Evolutionary conservation across 53 echinoderm and acorn worm genomes (phyloP), one percentile per base, ranked within the genome.

Genomic region (Holothuria leucospilota): DNA sequence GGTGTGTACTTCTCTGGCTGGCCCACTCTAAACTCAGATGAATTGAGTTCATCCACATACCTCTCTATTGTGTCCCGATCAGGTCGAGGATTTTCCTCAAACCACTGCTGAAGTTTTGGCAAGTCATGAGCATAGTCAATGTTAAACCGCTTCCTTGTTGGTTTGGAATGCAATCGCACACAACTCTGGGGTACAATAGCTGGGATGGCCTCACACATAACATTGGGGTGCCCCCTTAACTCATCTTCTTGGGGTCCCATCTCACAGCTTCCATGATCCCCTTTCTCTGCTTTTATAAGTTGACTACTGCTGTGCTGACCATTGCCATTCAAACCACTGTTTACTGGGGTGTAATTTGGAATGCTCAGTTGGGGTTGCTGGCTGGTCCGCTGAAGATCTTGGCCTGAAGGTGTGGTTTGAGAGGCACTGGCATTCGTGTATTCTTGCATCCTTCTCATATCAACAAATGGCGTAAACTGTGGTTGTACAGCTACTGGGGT

Each of bases 51-150:
- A 41, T 87, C 89, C 27, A 95, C 93, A 52, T 93, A 95, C 59
- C 88, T 85, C 51, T 95, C 93, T 11, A 95, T 98, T 21, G 95
- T 95, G 49, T 93, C 93, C 25, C 94, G 82, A 80, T 98, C 98
- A 0, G 98, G 98, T 69, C 92, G 91, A 0, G 95, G 91, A 69
- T 93, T 93, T 21, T 93, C 70, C 53, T 91, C 92, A 59, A 98
- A 98, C 98, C 98, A 98, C 2, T 88, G 72, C 68, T 95, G 91
- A 25, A 98, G 92, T 68, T 95, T 95, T 8, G 98, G 98, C 34
- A 95, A 91, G 68, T 98, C 98, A 21, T 93, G 86, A 24, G 93
- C 91, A 2, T 95, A 95, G 84, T 98, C 95, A 26, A 98, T 98
- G 84, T 93, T 95, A 78, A 98, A 98, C 21, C 98, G 87, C 53